A percentile compares a stretch with the other conserved stretches of the same genome.
phyloP scores from a whole-genome alignment of 1,140 invertebrate genomes.

The Mizuhopecten yessoensis region DNA sequence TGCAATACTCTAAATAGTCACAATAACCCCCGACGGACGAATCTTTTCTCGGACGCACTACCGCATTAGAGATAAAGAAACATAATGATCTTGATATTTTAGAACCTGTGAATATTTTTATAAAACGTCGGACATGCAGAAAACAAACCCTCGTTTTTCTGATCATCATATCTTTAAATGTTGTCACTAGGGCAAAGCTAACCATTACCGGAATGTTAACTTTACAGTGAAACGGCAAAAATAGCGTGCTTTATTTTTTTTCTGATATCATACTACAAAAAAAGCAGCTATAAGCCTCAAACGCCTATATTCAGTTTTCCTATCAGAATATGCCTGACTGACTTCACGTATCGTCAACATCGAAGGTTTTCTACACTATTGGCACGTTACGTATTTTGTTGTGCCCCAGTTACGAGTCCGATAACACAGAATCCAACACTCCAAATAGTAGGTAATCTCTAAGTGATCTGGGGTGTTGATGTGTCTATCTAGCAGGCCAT shows the following conservation, averaged over 20 bases:
- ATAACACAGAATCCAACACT: neutral
- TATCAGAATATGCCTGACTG: neutral
- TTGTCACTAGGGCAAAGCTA: too few species aligned
- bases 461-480: neutral
- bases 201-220: neutral
- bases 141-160: too few species aligned
- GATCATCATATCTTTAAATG: too few species aligned
- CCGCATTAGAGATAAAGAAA: too few species aligned
- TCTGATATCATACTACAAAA: neutral
- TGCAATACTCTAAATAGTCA: too few species aligned
- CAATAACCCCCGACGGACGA: too few species aligned
- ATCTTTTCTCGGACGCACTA: too few species aligned
- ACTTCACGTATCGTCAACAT: neutral
- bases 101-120: neutral
- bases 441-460: neutral
- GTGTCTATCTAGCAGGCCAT: neutral
- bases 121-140: neutral
- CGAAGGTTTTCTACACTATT: neutral
- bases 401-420: neutral
- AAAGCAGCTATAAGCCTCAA: too few species aligned
- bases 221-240: neutral
- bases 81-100: too few species aligned
- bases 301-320: too few species aligned
- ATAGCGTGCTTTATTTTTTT: neutral
- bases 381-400: neutral